phyloP scores from a whole-genome alignment of 92 coral and sea anemone species.

The Scolanthus callimorphus region DNA sequence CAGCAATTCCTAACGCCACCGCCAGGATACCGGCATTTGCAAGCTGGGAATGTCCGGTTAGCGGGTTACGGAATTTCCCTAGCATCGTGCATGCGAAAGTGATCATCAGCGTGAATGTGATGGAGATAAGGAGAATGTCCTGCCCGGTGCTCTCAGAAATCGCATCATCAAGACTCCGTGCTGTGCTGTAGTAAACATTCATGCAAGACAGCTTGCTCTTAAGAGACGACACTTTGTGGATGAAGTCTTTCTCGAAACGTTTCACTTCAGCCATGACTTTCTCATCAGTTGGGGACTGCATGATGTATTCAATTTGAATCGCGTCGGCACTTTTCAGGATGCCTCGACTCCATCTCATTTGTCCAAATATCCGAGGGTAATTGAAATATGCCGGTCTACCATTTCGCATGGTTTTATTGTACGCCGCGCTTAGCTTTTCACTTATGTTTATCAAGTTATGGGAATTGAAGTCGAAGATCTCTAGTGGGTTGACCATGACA shows the following conservation, averaged over 20 bases:
- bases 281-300: conserved; percentile 32
- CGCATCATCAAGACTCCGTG: conserved; percentile 77
- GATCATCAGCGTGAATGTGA: conserved; percentile 65
- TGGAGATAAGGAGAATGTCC: conserved; percentile 45
- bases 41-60: conserved; percentile 67
- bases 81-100: conserved; percentile 56
- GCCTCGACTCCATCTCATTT: conserved; percentile 2
- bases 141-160: conserved; percentile 73
- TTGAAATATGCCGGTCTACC: conserved; percentile 24
- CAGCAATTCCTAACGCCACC: conserved; percentile 62
- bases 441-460: conserved; percentile 20
- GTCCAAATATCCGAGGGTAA: conserved; percentile 40
- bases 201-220: conserved; percentile 33
- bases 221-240: conserved; percentile 37
- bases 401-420: conserved; percentile 29
- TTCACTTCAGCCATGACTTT: conserved; percentile 11
- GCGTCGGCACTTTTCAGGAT: conserved; percentile 16
- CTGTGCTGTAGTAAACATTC: conserved; percentile 45
- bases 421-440: neutral
- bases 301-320: conserved; percentile 36
- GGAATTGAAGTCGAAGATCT: conserved; percentile 28
- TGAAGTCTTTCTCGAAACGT: conserved; percentile 53
- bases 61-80: conserved; percentile 61
- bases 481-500: conserved; percentile 31
- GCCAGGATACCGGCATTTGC: conserved; percentile 58